phyloP scores from a whole-genome alignment of 2,888 invertebrate species.

The Chrysolina haemoptera region DNA sequence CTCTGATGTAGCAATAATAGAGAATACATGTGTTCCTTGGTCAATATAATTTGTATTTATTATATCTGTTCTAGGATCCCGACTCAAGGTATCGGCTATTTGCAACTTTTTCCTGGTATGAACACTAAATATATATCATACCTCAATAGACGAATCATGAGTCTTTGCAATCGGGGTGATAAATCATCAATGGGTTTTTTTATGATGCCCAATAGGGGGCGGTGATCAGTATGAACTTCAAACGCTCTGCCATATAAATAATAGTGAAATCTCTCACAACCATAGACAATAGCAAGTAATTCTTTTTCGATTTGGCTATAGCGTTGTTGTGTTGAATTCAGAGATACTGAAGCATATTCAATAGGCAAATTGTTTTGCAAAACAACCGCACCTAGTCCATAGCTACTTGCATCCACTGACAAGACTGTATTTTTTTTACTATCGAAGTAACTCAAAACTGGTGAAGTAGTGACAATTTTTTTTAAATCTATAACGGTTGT shows the following conservation, averaged over 20 bases:
- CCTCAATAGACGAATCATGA: no score
- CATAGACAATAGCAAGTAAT: constrained; percentile 10
- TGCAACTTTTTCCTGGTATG: constrained; percentile 12
- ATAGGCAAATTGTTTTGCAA: background rate
- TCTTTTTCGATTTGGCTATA: background rate
- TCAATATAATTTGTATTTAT: constrained; percentile 13
- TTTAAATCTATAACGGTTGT: no score
- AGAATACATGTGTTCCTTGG: background rate
- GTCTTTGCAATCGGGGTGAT: background rate
- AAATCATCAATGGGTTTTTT: background rate
- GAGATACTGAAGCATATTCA: constrained; percentile 1
- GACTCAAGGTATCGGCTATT: constrained; percentile 3
- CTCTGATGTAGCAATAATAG: constrained; percentile 9
- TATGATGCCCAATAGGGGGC: background rate
- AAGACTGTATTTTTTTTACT: constrained; percentile 8
- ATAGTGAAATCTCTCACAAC: constrained; percentile 15
- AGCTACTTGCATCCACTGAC: background rate
- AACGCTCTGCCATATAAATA: background rate
- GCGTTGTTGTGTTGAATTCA: background rate
- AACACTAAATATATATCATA: no score
- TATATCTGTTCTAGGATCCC: background rate
- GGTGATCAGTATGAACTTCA: constrained; percentile 11
- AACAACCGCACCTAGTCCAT: no score
- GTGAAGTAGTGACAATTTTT: constrained; percentile 9
- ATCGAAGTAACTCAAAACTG: constrained; percentile 1